These are phyloP conservation scores for Amphipoea lucens DNA, from an alignment of 2,888 invertebrate genomes.

Conservation along the genomic window DNA sequence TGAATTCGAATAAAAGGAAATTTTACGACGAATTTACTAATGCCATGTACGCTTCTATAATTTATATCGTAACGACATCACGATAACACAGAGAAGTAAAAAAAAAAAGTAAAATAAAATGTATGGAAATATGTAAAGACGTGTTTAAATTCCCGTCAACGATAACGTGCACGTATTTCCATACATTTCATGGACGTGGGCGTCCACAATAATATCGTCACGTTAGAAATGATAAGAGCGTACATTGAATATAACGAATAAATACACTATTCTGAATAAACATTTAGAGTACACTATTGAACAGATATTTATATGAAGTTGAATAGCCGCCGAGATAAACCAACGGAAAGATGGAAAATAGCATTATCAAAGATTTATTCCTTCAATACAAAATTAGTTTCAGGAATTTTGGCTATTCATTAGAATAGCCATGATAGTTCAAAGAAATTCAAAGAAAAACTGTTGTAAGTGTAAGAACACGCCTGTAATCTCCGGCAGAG, in stretches of 20 bases:
- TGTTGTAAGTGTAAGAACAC: background rate
- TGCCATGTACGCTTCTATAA: background rate
- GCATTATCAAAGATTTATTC: background rate
- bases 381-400: background rate
- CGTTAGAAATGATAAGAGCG: background rate
- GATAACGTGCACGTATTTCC: background rate
- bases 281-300: conserved; percentile 48
- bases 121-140: background rate
- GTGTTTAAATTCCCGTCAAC: background rate
- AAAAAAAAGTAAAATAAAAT: too few species aligned
- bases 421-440: too few species aligned
- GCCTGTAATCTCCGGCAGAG: background rate
- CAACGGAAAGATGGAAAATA: background rate
- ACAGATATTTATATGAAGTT: conserved; percentile 49
- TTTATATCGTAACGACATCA: background rate
- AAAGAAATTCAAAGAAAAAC: background rate
- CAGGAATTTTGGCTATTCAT: background rate
- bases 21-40: conserved; percentile 55
- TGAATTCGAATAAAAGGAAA: conserved; percentile 58
- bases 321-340: conserved; percentile 26
- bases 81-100: background rate
- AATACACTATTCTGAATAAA: conserved; percentile 45
- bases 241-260: conserved; percentile 42
- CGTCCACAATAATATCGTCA: background rate
- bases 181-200: background rate